Percentiles rank a stretch among this genome's conserved stretches.
These are phyloP conservation scores for Seriola dumerili DNA, from an alignment of 2,113 vertebrate genomes.

Conservation along the genomic window DNA sequence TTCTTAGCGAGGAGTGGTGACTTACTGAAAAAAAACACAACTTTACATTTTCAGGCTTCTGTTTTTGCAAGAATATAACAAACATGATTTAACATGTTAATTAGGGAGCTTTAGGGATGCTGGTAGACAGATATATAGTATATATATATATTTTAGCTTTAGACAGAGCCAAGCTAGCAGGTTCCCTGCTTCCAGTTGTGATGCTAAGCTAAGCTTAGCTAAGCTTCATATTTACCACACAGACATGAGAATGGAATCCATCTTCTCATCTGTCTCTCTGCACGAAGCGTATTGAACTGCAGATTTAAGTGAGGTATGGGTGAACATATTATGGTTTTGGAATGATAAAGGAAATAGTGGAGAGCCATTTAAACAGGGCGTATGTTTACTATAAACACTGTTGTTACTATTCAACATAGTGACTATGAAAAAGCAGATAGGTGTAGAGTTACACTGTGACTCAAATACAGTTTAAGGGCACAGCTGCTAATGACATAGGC, in stretches of 20 bases:
- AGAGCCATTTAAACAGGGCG: not conserved
- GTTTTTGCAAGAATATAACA: too few relatives aligned
- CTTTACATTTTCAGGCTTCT: not conserved
- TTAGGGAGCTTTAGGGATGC: too few relatives aligned
- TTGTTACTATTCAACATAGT: constrained; percentile 18
- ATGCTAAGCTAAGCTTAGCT: not conserved
- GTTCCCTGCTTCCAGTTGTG: not conserved
- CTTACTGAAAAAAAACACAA: not conserved
- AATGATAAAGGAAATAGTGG: not conserved
- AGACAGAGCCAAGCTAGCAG: not conserved
- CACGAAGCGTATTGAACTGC: too few relatives aligned
- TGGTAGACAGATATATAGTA: too few relatives aligned
- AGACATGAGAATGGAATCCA: too few relatives aligned
- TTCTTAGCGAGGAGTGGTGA: not conserved
- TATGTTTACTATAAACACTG: constrained; percentile 1
- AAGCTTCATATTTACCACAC: not conserved
- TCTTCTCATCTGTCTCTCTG: too few relatives aligned
- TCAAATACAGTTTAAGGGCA: constrained; percentile 15
- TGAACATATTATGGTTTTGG: not conserved
- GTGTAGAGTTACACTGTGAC: constrained; percentile 20
- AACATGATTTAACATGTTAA: too few relatives aligned
- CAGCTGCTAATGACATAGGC: constrained; percentile 2
- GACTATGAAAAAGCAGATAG: constrained; percentile 10
- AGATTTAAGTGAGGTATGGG: not conserved
- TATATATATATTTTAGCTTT: not conserved